A percentile compares a stretch with the other conserved stretches of the same genome.
Conservation (phyloP, 2,797 vertebrate genomes). For the Peromyscus attwateri region DNA sequence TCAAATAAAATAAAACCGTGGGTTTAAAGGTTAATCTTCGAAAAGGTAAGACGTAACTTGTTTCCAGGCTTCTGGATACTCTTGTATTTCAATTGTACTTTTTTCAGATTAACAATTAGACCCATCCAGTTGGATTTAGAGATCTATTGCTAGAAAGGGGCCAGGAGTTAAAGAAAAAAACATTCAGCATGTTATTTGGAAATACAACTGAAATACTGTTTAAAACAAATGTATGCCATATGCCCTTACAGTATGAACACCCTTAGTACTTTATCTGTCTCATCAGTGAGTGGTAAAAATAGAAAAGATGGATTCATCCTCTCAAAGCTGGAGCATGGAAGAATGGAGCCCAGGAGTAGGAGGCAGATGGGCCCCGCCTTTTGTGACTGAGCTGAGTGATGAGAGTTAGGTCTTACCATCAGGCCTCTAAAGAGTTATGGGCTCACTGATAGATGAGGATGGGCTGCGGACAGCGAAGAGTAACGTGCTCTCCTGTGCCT, state of each 20-base stretch:
- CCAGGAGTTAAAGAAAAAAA: conserved; percentile 29
- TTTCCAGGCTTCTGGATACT: conserved; percentile 27
- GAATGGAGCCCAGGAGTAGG: not conserved
- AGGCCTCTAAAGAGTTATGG: not conserved
- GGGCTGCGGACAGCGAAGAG: not conserved
- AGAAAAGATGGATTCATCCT: conserved; percentile 1
- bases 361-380: not conserved
- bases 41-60: not conserved
- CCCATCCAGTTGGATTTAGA: not conserved
- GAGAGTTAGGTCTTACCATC: not conserved
- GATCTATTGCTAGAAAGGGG: not conserved
- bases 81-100: conserved; percentile 30
- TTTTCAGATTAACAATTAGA: not conserved
- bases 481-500: not conserved
- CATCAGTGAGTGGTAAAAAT: not conserved
- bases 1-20: not conserved
- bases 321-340: not conserved
- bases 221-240: not conserved
- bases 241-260: not conserved
- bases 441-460: not conserved
- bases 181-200: not conserved
- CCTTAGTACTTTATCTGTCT: not conserved
- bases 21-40: conserved; percentile 5
- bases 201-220: conserved; percentile 35
- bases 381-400: not conserved